Conservation (phyloP, 1,140 invertebrate species). For the Drosophila truncata region DNA sequence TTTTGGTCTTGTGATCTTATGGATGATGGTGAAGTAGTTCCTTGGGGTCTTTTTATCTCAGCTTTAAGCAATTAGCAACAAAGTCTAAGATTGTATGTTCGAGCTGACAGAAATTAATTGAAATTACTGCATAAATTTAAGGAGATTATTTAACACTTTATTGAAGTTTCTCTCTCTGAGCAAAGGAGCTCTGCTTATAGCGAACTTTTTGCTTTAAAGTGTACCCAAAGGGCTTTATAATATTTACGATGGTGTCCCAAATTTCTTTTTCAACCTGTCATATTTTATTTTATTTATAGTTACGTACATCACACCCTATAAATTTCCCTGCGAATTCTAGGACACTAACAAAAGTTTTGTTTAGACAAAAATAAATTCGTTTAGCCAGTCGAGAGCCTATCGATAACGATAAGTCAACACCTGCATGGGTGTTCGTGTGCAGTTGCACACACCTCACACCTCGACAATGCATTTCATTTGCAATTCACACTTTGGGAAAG, state of each 20-base stretch:
- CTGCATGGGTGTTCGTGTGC: conserved; percentile 6
- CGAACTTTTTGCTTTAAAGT: no score
- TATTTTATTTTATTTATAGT: conserved; percentile 33
- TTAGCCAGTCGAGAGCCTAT: conserved; percentile 41
- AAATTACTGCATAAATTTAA: conserved; percentile 7
- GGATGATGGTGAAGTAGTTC: background rate
- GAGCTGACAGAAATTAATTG: conserved; percentile 20
- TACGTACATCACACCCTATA: background rate
- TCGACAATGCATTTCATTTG: conserved; percentile 46
- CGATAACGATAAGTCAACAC: conserved; percentile 65
- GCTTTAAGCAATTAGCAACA: conserved; percentile 25
- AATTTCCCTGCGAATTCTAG: conserved; percentile 3
- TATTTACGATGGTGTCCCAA: no score
- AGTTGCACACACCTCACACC: background rate
- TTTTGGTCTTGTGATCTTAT: conserved; percentile 1
- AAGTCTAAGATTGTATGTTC: conserved; percentile 9
- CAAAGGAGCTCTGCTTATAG: no score
- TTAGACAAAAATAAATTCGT: conserved; percentile 49
- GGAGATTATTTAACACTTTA: background rate
- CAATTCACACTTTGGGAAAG: conserved; percentile 44
- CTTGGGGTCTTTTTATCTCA: conserved; percentile 1
- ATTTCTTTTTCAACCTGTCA: conserved; percentile 1
- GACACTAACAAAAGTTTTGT: conserved; percentile 42
- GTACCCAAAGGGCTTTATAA: no score
- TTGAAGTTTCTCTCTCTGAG: no score